Base-by-base conservation (phyloP, 2,797 vertebrate genomes). In the Fistularia commersonii region DNA sequence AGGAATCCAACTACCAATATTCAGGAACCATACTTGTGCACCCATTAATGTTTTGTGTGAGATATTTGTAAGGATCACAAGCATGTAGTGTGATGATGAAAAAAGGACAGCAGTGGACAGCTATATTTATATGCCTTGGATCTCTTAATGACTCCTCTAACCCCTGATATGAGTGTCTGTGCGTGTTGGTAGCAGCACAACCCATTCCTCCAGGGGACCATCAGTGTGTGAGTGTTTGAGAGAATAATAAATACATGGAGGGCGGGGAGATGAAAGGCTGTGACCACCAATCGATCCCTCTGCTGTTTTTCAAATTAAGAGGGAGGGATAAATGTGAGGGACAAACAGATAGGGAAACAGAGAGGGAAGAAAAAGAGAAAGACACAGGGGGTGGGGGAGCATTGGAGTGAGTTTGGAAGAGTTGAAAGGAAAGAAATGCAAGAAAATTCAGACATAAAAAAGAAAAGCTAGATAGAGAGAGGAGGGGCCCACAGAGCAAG, bases 281-380 rank as follows among this genome's bases (percentile, higher is more conserved):
- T n/a, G 67, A 77, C 77, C 69, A 58, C 68, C 72, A 65, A 87
- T 88, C 80, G 71, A 89, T 86, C 46, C 61, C 55, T 68, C 51
- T 68, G 69, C 77, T 79, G 77, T 73, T 85, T 79, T 69, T 79
- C 70, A 79, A 76, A 83, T 78, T 61, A 84, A 68, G 78, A 72
- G 57, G 72, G 76, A 83, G 73, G 77, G 73, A 72, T 72, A 68
- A 66, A 56, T 4, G 34, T 45, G 44, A 66, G 54, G 45, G 55
- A 70, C 2, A 7, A 56, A 61, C 11, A 49, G 32, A 54, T 31
- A 61, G 44, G 47, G 32, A 14, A 45, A 41, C 40, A 50, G 23
- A 47, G 35, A 54, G 23, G 23, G 23, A 23, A 23, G n/a, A 66
- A 6, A 40, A 10, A 36, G 32, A 41, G 35, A 43, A 8, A 50